Evolutionary conservation across 1,140 invertebrate genomes (phyloP), one percentile per base, ranked within the genome.

Genomic region (Piezodorus guildinii): DNA sequence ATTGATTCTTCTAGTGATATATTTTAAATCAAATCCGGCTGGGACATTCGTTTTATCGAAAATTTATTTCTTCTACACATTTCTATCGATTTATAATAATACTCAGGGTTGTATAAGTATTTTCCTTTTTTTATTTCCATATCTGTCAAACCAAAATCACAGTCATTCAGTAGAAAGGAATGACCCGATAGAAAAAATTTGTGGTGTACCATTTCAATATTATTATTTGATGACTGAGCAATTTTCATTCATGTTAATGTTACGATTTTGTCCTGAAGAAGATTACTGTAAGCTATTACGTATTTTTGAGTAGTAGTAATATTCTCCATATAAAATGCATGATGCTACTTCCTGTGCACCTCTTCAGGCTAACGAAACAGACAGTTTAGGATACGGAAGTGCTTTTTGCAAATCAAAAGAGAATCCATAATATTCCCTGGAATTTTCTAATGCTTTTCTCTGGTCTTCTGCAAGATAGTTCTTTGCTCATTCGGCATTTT

Each of bases 171-270:
- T 58, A 71, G 62, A 68, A 68, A 71, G 16, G 68, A 71, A 68
- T 73, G 70, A 15, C 70, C 68, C 6, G 65, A 69, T 60, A 72
- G 65, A 30, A 71, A 66, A 69, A 71, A 72, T 64, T 69, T 71
- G 25, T 71, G n/a, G n/a, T n/a, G n/a, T n/a, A n/a, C n/a, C n/a
- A n/a, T n/a, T n/a, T n/a, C n/a, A n/a, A n/a, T n/a, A n/a, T n/a
- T n/a, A n/a, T n/a, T n/a, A n/a, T 67, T 39, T 12, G 44, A 63
- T 25, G 58, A 62, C 44, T 68, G 65, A 34, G 60, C 51, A 69
- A 70, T 66, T 64, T 71, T 70, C 49, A 71, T 58, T 17, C 62
- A 67, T 54, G 65, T 63, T 69, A 63, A 68, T 69, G 63, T 69
- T 71, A 10, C 68, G 62, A 63, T 70, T 71, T 67, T 68, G 62